A percentile compares a stretch with the other conserved stretches of the same genome.
Evolutionary conservation across 1,140 invertebrate species (phyloP).

Genomic region (Drosophila littoralis): DNA sequence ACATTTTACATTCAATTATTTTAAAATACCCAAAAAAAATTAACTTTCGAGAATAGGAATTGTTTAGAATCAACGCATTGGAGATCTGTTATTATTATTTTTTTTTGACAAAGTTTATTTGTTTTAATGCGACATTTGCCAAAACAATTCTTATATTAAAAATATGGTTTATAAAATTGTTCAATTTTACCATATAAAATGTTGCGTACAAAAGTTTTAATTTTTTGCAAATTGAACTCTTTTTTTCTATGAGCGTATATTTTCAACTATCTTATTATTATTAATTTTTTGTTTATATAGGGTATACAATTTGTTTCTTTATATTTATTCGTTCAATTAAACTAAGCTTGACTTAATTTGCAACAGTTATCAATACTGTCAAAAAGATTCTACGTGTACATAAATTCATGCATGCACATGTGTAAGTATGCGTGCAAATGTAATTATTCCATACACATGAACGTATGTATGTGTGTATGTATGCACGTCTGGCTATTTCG

Average conservation of each 20-base stretch:
- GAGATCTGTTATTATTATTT: no score
- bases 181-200: no score
- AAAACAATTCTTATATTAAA: no score
- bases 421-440: neutral
- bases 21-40: no score
- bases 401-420: neutral
- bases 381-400: neutral
- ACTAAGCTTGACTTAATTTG: slow-evolving; percentile 5
- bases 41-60: no score
- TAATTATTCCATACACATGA: neutral
- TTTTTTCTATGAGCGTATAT: no score
- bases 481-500: slow-evolving; percentile 59
- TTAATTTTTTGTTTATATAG: neutral
- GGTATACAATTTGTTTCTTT: neutral
- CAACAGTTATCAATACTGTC: slow-evolving; percentile 24
- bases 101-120: no score
- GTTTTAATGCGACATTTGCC: neutral
- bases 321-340: neutral
- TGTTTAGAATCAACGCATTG: no score
- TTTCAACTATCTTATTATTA: neutral
- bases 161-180: no score
- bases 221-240: no score
- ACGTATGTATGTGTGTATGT: neutral
- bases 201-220: no score
- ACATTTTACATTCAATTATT: no score